Percentiles rank a stretch among this genome's conserved stretches.
phyloP scores from a whole-genome alignment of 2,797 vertebrate species.

The Siniperca obscura region DNA sequence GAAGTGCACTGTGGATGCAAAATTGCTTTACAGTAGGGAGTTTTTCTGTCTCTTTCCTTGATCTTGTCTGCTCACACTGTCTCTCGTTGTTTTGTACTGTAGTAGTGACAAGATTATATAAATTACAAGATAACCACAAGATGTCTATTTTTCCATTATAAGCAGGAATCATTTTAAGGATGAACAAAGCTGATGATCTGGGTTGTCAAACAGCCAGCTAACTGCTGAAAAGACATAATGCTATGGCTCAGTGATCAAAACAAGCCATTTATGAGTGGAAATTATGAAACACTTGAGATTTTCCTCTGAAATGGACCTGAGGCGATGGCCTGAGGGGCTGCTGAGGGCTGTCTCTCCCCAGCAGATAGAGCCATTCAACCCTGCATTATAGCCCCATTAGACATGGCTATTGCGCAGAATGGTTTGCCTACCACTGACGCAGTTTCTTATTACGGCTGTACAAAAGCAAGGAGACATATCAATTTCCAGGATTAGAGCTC shows the following conservation, averaged over 20 bases:
- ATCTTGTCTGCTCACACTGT: background rate
- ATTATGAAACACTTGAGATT: constrained; percentile 77
- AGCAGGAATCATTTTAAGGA: constrained; percentile 48
- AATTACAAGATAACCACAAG: constrained; percentile 38
- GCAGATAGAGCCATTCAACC: constrained; percentile 76
- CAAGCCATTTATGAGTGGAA: constrained; percentile 69
- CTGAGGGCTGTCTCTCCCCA: constrained; percentile 60
- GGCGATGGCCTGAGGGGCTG: constrained; percentile 77
- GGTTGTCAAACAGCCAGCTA: constrained; percentile 46
- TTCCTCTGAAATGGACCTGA: constrained; percentile 72
- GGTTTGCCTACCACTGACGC: constrained; percentile 61
- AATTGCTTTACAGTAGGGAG: constrained; percentile 29
- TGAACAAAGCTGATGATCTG: constrained; percentile 56
- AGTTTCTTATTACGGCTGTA: constrained; percentile 60
- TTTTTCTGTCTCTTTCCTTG: constrained; percentile 30
- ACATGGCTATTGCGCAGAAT: constrained; percentile 73
- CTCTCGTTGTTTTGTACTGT: constrained; percentile 34
- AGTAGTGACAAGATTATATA: constrained; percentile 33
- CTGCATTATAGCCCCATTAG: constrained; percentile 78
- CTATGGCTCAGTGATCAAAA: constrained; percentile 75
- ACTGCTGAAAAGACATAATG: constrained; percentile 63
- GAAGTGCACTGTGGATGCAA: constrained; percentile 56
- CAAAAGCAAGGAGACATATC: constrained; percentile 64
- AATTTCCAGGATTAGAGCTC: constrained; percentile 58
- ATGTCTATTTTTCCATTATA: constrained; percentile 39